A percentile compares a stretch with the other conserved stretches of the same genome.
phyloP scores from a whole-genome alignment of 2,113 vertebrate genomes.

The Ailurus styani region DNA sequence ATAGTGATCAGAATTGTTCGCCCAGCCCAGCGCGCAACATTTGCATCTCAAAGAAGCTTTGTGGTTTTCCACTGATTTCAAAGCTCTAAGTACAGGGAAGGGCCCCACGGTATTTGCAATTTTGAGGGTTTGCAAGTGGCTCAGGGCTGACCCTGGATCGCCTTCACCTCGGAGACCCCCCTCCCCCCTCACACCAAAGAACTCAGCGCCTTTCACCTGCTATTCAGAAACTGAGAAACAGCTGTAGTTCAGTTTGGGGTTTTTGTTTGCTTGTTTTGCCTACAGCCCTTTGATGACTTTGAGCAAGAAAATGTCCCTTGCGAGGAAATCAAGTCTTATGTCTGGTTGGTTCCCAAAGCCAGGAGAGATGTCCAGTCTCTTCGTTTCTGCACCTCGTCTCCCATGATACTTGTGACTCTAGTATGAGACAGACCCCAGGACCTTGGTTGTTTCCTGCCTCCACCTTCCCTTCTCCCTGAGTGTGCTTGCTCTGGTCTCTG shows the following conservation, averaged over 20 bases:
- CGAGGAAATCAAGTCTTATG: neutral
- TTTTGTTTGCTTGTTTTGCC: neutral
- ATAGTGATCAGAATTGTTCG: neutral
- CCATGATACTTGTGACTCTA: neutral
- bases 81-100: neutral
- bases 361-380: neutral
- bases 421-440: neutral
- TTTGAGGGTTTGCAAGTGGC: neutral
- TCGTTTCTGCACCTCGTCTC: neutral
- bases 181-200: rapidly evolving
- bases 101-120: neutral
- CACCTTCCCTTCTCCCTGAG: neutral
- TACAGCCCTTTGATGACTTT: neutral
- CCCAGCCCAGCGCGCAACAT: rapidly evolving
- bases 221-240: neutral
- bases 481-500: neutral
- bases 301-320: neutral
- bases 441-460: rapidly evolving
- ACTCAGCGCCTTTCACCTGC: neutral
- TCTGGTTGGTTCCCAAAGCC: neutral
- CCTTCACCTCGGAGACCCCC: neutral
- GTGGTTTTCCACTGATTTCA: neutral
- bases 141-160: neutral
- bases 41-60: slow-evolving; percentile 53
- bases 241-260: neutral